Evolutionary conservation across 2,888 invertebrate species (phyloP).

Genomic region (Tachystola acroxantha): DNA sequence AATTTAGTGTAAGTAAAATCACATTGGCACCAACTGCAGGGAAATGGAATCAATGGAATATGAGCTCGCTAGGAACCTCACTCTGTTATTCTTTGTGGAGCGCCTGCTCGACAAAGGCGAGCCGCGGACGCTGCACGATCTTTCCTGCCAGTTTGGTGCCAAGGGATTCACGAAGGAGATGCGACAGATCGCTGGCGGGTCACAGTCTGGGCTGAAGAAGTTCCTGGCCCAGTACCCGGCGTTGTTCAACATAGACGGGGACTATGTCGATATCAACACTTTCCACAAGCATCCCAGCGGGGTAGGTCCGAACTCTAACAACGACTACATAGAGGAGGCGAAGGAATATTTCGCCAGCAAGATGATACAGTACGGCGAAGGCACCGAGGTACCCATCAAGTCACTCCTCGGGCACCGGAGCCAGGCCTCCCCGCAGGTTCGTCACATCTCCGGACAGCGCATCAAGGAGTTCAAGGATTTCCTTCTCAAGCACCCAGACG

Average conservation of each 20-base stretch:
- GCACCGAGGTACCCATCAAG: conserved; percentile 97
- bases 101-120: conserved; percentile 97
- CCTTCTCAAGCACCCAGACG: conserved; percentile 88
- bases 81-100: conserved; percentile 98
- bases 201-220: conserved; percentile 97
- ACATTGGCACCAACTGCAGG: conserved; percentile 76
- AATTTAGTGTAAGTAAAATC: conserved; percentile 69
- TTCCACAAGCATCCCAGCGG: conserved; percentile 81
- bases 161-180: conserved; percentile 99
- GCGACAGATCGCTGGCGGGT: conserved; percentile 96
- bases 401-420: conserved; percentile 97
- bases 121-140: conserved; percentile 96
- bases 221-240: conserved; percentile 98
- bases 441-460: conserved; percentile 96
- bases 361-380: conserved; percentile 95
- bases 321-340: conserved; percentile 96
- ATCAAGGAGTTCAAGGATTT: conserved; percentile 96
- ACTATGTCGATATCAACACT: conserved; percentile 91
- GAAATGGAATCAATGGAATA: conserved; percentile 96
- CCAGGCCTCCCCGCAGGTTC: conserved; percentile 97
- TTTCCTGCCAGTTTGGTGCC: conserved; percentile 99
- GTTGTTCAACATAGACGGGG: conserved; percentile 96
- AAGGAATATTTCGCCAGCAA: conserved; percentile 98
- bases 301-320: conserved; percentile 81
- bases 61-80: conserved; percentile 95